phyloP scores from a whole-genome alignment of 2,888 invertebrate genomes.

The Drosophila kambysellisi region DNA sequence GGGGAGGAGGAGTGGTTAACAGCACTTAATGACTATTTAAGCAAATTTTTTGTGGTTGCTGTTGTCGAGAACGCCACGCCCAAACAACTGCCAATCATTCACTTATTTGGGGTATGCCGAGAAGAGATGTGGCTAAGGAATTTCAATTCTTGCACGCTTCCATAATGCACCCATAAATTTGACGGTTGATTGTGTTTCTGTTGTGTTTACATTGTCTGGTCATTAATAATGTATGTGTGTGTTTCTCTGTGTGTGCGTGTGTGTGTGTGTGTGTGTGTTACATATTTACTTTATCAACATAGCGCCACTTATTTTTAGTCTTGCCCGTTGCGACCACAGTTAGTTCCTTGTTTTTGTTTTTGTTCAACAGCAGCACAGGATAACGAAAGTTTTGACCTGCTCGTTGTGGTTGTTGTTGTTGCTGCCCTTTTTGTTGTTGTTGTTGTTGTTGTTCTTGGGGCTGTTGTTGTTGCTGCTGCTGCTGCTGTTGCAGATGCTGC shows the following conservation, averaged over 20 bases:
- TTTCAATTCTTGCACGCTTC: conserved; percentile 29
- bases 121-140: conserved; percentile 21
- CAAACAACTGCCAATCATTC: conserved; percentile 62
- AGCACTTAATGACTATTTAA: conserved; percentile 45
- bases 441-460: conserved; percentile 36
- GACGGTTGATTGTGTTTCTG: conserved; percentile 23
- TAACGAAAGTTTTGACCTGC: conserved; percentile 81
- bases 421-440: conserved; percentile 36
- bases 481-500: conserved; percentile 53
- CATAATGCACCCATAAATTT: conserved; percentile 50
- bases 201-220: conserved; percentile 48
- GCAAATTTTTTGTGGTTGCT: conserved; percentile 19
- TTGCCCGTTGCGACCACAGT: conserved; percentile 84
- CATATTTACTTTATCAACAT: conserved; percentile 85
- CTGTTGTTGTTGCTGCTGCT: conserved; percentile 58
- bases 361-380: conserved; percentile 85
- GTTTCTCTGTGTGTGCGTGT: conserved; percentile 23
- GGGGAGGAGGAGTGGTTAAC: conserved; percentile 1
- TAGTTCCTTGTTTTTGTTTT: conserved; percentile 85
- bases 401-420: conserved; percentile 57
- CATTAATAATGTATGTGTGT: conserved; percentile 40
- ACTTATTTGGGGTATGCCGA: conserved; percentile 14
- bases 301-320: conserved; percentile 84
- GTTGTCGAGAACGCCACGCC: conserved; percentile 29
- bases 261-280: conserved; percentile 38